Conservation (phyloP, 2,888 invertebrate species). For the Lepetodrilus schrolli region DNA sequence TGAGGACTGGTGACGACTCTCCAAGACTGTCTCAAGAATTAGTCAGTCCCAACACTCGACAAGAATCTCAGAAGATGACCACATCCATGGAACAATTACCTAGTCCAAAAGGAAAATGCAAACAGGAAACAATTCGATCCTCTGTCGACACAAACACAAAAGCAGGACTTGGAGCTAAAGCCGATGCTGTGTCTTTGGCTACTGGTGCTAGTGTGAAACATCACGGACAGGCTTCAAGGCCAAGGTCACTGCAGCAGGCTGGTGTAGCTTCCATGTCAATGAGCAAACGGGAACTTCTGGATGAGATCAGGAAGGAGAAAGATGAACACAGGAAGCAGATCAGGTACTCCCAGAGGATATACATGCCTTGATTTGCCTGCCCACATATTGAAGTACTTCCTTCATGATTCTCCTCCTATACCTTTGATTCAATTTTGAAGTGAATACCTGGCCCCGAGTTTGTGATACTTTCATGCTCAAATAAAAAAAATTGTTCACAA, state of each 20-base stretch:
- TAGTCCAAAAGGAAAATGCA: not conserved
- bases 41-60: not conserved
- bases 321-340: conserved; percentile 60
- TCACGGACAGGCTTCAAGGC: not conserved
- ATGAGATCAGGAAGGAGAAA: conserved; percentile 64
- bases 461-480: too few relatives aligned
- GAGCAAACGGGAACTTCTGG: conserved; percentile 59
- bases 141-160: not conserved
- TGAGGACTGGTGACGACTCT: not conserved
- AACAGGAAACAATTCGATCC: too few relatives aligned
- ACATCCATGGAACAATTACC: not conserved
- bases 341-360: too few relatives aligned
- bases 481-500: too few relatives aligned
- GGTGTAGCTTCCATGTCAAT: conserved; percentile 42
- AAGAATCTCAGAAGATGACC: not conserved
- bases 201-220: not conserved
- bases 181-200: not conserved
- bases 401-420: too few relatives aligned
- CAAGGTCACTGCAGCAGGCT: not conserved
- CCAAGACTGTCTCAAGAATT: not conserved
- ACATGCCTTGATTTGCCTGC: too few relatives aligned
- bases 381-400: too few relatives aligned
- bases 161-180: not conserved
- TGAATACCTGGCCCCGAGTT: too few relatives aligned
- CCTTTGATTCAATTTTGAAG: too few relatives aligned